These are phyloP conservation scores for Xenopus laevis DNA, from an alignment of 2,113 vertebrate genomes.

Conservation along the genomic window DNA sequence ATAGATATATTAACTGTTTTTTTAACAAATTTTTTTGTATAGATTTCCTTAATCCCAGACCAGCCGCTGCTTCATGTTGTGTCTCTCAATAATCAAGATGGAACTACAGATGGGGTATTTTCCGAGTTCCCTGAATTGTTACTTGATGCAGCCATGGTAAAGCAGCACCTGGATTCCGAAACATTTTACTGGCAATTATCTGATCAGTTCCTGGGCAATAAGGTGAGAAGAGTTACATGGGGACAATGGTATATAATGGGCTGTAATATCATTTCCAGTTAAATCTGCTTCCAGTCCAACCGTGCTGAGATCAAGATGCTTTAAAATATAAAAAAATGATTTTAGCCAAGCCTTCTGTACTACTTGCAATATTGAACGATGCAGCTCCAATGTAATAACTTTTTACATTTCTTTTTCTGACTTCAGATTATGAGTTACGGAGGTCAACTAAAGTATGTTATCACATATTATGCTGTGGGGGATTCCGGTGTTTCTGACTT, in stretches of 20 bases:
- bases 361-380: no score
- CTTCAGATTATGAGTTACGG: conserved; percentile 64
- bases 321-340: no score
- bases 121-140: conserved; percentile 70
- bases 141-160: conserved; percentile 68
- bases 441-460: conserved; percentile 74
- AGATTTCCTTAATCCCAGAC: conserved; percentile 64
- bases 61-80: conserved; percentile 68
- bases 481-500: conserved; percentile 75
- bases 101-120: conserved; percentile 75
- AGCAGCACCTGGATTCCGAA: conserved; percentile 58
- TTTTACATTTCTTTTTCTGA: background rate
- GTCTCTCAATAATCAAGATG: conserved; percentile 72
- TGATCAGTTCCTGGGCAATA: conserved; percentile 69
- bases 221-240: conserved; percentile 61
- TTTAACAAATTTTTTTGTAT: background rate
- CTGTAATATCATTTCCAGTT: background rate
- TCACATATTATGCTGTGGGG: conserved; percentile 76
- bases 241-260: background rate
- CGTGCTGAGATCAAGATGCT: no score
- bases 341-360: no score
- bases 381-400: no score
- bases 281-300: no score
- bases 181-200: conserved; percentile 87
- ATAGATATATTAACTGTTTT: no score